A percentile compares a stretch with the other conserved stretches of the same genome.
phyloP scores from a whole-genome alignment of 2,888 invertebrate species.

The Apodemia zela region DNA sequence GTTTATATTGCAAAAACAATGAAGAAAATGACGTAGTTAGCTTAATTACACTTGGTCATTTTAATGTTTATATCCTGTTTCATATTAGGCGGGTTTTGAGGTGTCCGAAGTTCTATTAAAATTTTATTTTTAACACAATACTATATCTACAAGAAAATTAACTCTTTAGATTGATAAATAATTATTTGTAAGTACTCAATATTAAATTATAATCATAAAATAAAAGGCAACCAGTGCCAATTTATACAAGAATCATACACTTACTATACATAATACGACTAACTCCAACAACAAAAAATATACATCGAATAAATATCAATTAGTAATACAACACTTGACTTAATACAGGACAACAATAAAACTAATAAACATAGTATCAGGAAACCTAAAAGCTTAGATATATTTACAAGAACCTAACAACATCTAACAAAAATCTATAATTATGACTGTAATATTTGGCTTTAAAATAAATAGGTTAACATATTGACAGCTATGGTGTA shows the following conservation, averaged over 20 bases:
- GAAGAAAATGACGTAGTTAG: too few relatives aligned
- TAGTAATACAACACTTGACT: constrained; percentile 69
- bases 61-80: background rate
- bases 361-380: constrained; percentile 60
- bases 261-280: constrained; percentile 42
- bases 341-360: constrained; percentile 75
- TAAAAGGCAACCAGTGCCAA: constrained; percentile 59
- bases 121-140: constrained; percentile 13
- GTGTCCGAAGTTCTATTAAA: constrained; percentile 30
- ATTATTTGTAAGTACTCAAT: constrained; percentile 34
- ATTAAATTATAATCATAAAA: constrained; percentile 33
- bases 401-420: constrained; percentile 75
- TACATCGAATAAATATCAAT: constrained; percentile 73
- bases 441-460: constrained; percentile 81
- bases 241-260: constrained; percentile 40
- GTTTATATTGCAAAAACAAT: too few relatives aligned
- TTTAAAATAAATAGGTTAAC: constrained; percentile 77
- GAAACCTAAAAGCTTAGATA: constrained; percentile 67
- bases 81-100: constrained; percentile 33
- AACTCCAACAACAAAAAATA: constrained; percentile 66
- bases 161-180: constrained; percentile 13
- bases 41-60: background rate
- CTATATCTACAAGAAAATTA: constrained; percentile 20
- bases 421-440: constrained; percentile 66
- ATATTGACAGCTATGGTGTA: constrained; percentile 71